phyloP scores from a whole-genome alignment of 2,797 vertebrate species.

The Centropyge bicolor region DNA sequence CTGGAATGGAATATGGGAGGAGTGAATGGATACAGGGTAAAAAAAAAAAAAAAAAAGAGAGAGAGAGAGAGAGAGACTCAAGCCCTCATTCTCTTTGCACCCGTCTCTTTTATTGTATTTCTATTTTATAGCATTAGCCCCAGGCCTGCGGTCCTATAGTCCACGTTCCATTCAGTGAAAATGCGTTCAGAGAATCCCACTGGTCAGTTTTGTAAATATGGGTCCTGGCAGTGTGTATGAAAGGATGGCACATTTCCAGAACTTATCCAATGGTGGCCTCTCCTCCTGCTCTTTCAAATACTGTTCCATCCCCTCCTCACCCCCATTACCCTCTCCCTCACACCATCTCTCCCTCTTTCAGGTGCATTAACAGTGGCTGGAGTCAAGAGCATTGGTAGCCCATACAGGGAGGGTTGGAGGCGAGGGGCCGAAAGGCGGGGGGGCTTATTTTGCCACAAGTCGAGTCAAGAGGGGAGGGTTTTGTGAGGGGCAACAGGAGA shows the following conservation, averaged over 20 bases:
- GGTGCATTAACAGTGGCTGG: constrained; percentile 59
- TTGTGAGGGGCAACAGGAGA: constrained; percentile 80
- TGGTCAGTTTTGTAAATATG: constrained; percentile 85
- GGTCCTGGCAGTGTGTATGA: constrained; percentile 66
- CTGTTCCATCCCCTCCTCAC: constrained; percentile 30
- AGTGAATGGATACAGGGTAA: constrained; percentile 80
- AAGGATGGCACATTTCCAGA: constrained; percentile 80
- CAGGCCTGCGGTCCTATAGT: constrained; percentile 67
- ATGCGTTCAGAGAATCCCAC: constrained; percentile 75
- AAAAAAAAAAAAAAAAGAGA: constrained; percentile 58
- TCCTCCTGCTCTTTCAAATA: constrained; percentile 58
- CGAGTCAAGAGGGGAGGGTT: constrained; percentile 74
- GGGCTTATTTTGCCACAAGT: constrained; percentile 79
- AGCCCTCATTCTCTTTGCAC: constrained; percentile 70
- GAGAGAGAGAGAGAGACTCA: constrained; percentile 43
- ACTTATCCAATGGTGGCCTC: constrained; percentile 74
- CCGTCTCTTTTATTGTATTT: constrained; percentile 68
- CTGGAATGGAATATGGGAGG: constrained; percentile 85
- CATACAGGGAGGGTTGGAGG: not conserved
- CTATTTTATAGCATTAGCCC: constrained; percentile 77
- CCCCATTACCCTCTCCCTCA: constrained; percentile 17
- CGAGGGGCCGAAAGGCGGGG: not conserved
- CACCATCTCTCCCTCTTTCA: constrained; percentile 50
- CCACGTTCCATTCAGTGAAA: constrained; percentile 71
- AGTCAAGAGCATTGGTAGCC: constrained; percentile 66